Percentiles rank a stretch among this genome's conserved stretches.
phyloP scores from a whole-genome alignment of 2,113 vertebrate genomes.

The Zapornia atra region DNA sequence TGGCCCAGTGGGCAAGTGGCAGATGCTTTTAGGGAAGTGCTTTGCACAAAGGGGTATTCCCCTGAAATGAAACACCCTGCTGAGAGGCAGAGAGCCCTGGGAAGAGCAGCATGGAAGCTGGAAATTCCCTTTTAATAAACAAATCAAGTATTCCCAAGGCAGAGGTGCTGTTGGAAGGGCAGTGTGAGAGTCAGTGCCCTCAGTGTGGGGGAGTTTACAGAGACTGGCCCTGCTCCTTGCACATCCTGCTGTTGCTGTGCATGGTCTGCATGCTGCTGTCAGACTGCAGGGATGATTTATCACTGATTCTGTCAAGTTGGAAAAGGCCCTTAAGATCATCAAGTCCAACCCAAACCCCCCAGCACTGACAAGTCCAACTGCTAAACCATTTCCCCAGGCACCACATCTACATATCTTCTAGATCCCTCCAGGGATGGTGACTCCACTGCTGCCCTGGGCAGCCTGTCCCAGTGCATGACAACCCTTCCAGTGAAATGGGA shows the following conservation, averaged over 20 bases:
- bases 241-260: neutral
- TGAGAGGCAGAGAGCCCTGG: neutral
- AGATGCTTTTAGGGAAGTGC: neutral
- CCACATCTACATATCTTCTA: neutral
- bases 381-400: too few species aligned
- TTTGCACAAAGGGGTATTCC: neutral
- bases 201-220: neutral
- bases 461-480: neutral
- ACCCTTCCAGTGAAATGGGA: neutral
- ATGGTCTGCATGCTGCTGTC: rapidly evolving
- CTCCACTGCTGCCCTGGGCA: neutral
- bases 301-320: neutral
- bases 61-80: neutral
- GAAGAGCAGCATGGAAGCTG: neutral
- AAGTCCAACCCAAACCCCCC: rapidly evolving
- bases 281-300: neutral
- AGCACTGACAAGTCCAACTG: neutral
- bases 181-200: neutral
- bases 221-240: too few species aligned
- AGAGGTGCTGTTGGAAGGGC: neutral
- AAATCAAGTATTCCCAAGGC: neutral
- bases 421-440: neutral
- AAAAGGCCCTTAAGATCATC: neutral
- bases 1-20: neutral
- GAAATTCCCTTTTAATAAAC: neutral